A percentile compares a stretch with the other conserved stretches of the same genome.
Evolutionary conservation across 2,888 invertebrate species (phyloP).

Genomic region (Cyrtodaria siliqua): DNA sequence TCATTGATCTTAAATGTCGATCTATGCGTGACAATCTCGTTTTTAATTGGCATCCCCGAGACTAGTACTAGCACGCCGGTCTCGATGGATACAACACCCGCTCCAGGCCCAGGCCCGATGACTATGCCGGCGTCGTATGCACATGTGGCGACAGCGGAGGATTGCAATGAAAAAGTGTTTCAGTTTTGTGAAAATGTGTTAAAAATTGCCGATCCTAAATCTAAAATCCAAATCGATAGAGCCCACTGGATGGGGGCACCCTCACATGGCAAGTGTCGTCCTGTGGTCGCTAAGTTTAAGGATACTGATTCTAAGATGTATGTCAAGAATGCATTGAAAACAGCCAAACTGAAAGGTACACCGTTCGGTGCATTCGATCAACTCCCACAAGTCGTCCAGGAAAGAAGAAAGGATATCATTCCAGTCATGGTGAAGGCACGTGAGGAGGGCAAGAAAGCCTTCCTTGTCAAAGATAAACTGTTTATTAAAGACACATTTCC

Average conservation of each 20-base stretch:
- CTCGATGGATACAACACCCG: neutral
- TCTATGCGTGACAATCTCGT: no score
- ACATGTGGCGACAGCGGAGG: neutral
- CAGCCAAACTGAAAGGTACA: constrained; percentile 4
- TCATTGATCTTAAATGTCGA: no score
- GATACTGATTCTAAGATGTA: constrained; percentile 10
- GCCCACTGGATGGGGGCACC: constrained; percentile 9
- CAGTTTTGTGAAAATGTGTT: constrained; percentile 4
- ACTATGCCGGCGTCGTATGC: neutral
- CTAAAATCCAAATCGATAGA: constrained; percentile 4
- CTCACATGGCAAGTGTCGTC: neutral
- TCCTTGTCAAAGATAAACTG: constrained; percentile 19
- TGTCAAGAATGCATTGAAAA: constrained; percentile 8
- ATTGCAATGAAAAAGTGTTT: constrained; percentile 12
- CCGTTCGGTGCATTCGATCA: constrained; percentile 12
- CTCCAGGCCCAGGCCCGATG: no score
- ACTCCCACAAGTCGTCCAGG: constrained; percentile 11
- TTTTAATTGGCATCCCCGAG: no score
- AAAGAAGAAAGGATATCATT: constrained; percentile 2
- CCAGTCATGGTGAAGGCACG: constrained; percentile 13
- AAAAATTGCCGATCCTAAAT: neutral
- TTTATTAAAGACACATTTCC: no score
- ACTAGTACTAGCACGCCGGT: no score
- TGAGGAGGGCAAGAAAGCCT: constrained; percentile 1
- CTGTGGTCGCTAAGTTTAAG: constrained; percentile 17